A percentile compares a stretch with the other conserved stretches of the same genome.
Evolutionary conservation across 2,797 vertebrate species (phyloP).

Genomic region (Crocidura indochinensis): DNA sequence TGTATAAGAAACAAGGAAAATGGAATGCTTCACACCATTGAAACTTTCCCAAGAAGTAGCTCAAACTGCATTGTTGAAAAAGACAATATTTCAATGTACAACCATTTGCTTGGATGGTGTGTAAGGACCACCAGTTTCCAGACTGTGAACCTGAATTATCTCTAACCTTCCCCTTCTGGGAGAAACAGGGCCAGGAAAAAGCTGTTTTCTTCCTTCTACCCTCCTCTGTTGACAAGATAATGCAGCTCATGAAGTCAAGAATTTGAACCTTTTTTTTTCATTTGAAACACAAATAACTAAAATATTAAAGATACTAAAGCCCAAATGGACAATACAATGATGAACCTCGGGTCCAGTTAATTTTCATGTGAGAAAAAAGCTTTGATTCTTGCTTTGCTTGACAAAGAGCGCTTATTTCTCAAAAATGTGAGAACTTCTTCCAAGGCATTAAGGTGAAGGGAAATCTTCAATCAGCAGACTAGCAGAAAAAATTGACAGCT

Average conservation of each 20-base stretch:
- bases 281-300: slow-evolving; percentile 56
- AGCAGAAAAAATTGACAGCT: slow-evolving; percentile 62
- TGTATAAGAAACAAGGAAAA: slow-evolving; percentile 33
- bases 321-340: not conserved
- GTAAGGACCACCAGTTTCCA: not conserved
- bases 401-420: slow-evolving; percentile 80
- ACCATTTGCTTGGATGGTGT: not conserved
- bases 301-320: slow-evolving; percentile 70
- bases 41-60: slow-evolving; percentile 41
- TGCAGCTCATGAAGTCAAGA: slow-evolving; percentile 72
- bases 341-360: slow-evolving; percentile 46
- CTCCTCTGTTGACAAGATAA: slow-evolving; percentile 74
- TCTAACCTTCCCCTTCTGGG: not conserved
- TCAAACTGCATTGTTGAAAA: not conserved
- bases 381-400: slow-evolving; percentile 72
- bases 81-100: not conserved
- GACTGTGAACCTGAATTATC: not conserved
- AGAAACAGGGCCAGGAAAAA: not conserved
- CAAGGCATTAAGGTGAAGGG: slow-evolving; percentile 66
- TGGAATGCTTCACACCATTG: not conserved
- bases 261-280: slow-evolving; percentile 67
- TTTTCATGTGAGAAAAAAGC: slow-evolving; percentile 77
- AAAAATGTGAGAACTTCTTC: slow-evolving; percentile 81
- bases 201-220: not conserved
- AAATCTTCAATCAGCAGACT: slow-evolving; percentile 68